Conservation (phyloP, 2,888 invertebrate genomes). For the Rhagonycha lutea region DNA sequence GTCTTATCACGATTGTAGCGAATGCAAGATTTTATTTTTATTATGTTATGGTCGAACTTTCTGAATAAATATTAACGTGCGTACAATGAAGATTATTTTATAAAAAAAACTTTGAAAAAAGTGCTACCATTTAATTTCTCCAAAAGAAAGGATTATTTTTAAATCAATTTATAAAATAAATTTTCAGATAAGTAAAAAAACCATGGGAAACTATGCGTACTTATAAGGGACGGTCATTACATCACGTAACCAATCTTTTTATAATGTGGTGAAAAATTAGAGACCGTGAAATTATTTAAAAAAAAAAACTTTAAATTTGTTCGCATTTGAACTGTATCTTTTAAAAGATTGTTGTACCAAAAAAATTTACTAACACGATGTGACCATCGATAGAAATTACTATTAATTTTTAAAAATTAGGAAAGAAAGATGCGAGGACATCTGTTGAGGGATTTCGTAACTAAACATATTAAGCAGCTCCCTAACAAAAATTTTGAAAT, state of each 20-base stretch:
- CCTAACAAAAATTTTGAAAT: no score
- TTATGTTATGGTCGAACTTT: conserved; percentile 3
- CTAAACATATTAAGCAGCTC: background rate
- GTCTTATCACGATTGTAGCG: conserved; percentile 16
- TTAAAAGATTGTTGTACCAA: background rate
- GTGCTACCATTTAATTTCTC: background rate
- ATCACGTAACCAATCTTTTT: conserved; percentile 27
- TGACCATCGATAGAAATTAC: background rate
- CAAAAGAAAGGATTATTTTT: background rate
- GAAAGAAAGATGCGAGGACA: background rate
- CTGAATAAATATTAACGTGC: background rate
- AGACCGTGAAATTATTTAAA: conserved; percentile 27
- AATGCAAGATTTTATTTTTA: conserved; percentile 17
- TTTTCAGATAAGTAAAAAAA: conserved; percentile 1
- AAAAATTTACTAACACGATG: background rate
- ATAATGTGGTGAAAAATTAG: conserved; percentile 21
- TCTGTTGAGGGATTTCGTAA: background rate
- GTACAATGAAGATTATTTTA: background rate
- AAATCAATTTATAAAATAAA: background rate
- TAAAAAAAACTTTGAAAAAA: background rate
- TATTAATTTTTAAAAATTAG: background rate
- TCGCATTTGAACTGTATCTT: conserved; percentile 14
- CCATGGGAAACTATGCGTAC: conserved; percentile 25
- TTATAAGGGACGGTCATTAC: conserved; percentile 23
- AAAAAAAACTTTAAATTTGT: conserved; percentile 20